Base-by-base conservation (phyloP, 2,888 invertebrate species). In the Ceramica pisi region DNA sequence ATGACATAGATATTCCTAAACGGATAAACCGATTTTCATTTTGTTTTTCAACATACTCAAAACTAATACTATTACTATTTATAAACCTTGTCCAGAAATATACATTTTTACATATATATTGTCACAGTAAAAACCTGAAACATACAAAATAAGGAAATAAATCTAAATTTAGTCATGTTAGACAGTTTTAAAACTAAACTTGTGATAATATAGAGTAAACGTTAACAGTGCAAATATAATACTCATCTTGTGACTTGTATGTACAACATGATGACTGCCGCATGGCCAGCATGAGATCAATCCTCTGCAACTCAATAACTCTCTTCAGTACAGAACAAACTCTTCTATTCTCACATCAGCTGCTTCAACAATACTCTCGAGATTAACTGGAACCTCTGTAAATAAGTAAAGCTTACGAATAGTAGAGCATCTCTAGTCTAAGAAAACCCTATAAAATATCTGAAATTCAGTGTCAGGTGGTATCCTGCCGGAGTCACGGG, bases 361-460 rank as follows among this genome's bases (percentile, higher is more conserved):
- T 10, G 87, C 90, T 74, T 86, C 83, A 48, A 89, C 75, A 38
- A 88, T 84, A 61, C 85, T 88, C 79, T 91, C 90, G 68, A 90
- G 87, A 48, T 90, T 88, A 16, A 90, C 91, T 59, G 91, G 90
- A 66, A 91, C 87, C 65, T 83, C 92, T 91, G 89, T 26, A 85
- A 85, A 53, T 53, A 69, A 65, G 72, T 53, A 35, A 64, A 71
- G 21, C 3, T 23, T 46, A 41, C 41, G 41, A 41, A 4, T 14
- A 44, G 1, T 26, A 19, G 1, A 26, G 1, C 23, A 35, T 26
- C 1, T 31, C 48, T n/a, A 16, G 12, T 21, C 19, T 31, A 1
- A 0, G 16, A 23, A 8, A 10, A 12, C 23, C n/a, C n/a, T n/a
- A n/a, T n/a, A n/a, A n/a, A n/a, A n/a, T n/a, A n/a, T n/a, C n/a